These are phyloP conservation scores for Matsumurasca onukii DNA, from an alignment of 1,140 invertebrate species.

Conservation along the genomic window DNA sequence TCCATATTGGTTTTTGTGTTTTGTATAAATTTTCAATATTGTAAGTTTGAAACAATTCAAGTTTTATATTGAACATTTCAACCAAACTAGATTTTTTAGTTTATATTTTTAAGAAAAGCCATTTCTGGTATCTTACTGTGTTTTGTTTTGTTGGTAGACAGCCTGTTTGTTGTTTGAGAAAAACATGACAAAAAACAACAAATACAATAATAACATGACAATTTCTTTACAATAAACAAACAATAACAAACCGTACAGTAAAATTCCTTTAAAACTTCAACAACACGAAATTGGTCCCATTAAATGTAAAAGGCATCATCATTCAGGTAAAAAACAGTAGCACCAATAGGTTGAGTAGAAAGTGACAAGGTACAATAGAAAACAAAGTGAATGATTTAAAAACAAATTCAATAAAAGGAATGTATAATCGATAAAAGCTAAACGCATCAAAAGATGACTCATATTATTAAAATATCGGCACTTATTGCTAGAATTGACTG, in stretches of 20 bases:
- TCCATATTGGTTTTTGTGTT: no score
- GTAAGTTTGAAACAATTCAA: no score
- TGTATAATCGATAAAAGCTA: conserved; percentile 2
- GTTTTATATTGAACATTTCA: no score
- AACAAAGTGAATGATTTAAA: not conserved
- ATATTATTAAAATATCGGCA: conserved; percentile 11
- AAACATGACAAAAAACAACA: not conserved
- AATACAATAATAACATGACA: not conserved
- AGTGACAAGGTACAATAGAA: no score
- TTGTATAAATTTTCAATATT: no score
- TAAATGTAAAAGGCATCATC: not conserved
- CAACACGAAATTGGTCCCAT: conserved; percentile 2
- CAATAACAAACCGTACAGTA: not conserved
- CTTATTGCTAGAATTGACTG: conserved; percentile 1
- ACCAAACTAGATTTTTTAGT: no score
- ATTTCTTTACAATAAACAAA: not conserved
- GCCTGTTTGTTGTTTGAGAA: no score
- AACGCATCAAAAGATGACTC: not conserved
- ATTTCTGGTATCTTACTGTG: no score
- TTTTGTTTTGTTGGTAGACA: no score
- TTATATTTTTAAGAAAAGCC: no score
- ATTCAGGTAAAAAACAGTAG: not conserved
- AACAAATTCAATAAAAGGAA: conserved; percentile 9
- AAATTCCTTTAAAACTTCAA: not conserved
- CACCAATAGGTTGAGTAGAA: not conserved